Base-by-base conservation (phyloP, 2,888 invertebrate genomes). In the Trissoscelio sp. region DNA sequence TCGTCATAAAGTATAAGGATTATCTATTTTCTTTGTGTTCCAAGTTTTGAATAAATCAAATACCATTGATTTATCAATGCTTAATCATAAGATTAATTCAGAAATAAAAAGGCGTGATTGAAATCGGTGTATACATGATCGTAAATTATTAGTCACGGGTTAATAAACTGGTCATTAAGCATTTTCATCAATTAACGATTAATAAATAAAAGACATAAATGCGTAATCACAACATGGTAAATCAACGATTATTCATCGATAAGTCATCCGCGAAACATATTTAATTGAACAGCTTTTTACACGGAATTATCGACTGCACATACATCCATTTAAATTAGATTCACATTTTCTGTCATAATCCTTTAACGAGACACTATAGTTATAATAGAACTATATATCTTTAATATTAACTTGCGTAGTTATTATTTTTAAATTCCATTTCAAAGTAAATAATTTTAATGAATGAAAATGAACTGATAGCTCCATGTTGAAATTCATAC, bases 281-380 rank as follows among this genome's bases (percentile, higher is more conserved):
- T 70, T 64, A 69, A 62, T 57, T 44, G 42, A 34, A 18, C 28
- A 14, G 37, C 62, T 70, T 78, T 78, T 78, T 69, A 57, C 55
- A 44, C 57, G 16, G 14, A 46, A 78, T 69, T 55, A 69, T 46
- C 44, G 28, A 37, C 69, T 60, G 69, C 42, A 7, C 53, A 46
- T 77, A 51, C 44, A 67, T 77, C 69, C 42, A 70, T 78, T 69
- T 39, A 70, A 70, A 78, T 78, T 44, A 64, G 57, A 70, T 67
- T 62, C 55, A 55, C 67, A 69, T 60, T 53, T 53, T 22, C 57
- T 16, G 22, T 9, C 16, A 14, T 16, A 37, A 37, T 64, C 57
- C 46, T 14, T 28, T 5, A 7, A 12, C 20, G 22, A 9, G 42
- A 14, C 51, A 53, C 51, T 14, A 72, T n/a, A n/a, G n/a, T n/a